A percentile compares a stretch with the other conserved stretches of the same genome.
Evolutionary conservation across 2,113 vertebrate genomes (phyloP).

Genomic region (Crypturellus undulatus): DNA sequence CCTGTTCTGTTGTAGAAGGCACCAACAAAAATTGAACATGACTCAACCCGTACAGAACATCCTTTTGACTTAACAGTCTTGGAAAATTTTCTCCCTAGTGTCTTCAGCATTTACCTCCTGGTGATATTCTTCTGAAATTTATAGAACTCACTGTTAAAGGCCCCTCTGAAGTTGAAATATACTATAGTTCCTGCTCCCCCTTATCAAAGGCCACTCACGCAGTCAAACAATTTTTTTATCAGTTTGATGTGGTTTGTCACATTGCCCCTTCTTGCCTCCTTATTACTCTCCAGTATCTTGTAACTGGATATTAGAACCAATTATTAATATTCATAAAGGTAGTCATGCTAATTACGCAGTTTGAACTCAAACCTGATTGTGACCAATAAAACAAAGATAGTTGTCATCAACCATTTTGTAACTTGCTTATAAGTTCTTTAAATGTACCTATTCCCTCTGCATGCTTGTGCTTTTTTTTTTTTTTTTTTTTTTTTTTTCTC

Average conservation of each 20-base stretch:
- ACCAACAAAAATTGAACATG: neutral
- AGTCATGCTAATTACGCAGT: neutral
- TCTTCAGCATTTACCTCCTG: neutral
- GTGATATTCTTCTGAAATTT: neutral
- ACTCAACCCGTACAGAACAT: neutral
- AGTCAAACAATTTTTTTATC: neutral
- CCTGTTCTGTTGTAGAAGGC: neutral
- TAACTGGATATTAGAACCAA: neutral
- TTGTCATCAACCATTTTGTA: neutral
- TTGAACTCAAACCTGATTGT: neutral
- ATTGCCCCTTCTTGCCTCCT: neutral
- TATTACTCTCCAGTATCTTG: neutral
- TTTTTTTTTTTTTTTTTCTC: neutral
- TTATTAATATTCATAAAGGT: neutral
- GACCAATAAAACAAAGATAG: neutral
- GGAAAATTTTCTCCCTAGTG: neutral
- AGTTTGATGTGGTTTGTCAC: neutral
- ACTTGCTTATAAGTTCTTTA: neutral
- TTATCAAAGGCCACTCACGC: neutral
- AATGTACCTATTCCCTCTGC: neutral
- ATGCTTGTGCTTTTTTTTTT: fast-evolving
- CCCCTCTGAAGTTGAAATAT: neutral
- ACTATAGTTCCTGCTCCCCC: neutral
- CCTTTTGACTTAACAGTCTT: neutral
- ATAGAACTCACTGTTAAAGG: neutral